These are phyloP conservation scores for Smutsia gigantea DNA, from an alignment of 2,797 vertebrate species.

Conservation along the genomic window DNA sequence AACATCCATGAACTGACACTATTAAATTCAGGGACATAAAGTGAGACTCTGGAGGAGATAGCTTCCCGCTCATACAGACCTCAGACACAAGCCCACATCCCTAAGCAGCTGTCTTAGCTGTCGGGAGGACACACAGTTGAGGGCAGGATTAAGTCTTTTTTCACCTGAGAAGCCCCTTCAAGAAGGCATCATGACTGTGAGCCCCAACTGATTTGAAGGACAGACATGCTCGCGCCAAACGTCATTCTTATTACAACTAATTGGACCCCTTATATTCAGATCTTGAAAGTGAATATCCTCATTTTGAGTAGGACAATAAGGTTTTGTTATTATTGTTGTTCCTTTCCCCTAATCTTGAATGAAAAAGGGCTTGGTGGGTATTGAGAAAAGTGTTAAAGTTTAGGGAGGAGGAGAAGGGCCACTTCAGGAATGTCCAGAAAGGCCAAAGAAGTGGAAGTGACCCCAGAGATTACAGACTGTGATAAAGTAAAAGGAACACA, in stretches of 20 bases:
- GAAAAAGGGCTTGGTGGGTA: background rate
- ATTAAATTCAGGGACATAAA: slow-evolving; percentile 82
- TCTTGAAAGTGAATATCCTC: background rate
- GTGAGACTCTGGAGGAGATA: slow-evolving; percentile 78
- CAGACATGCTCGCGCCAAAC: background rate
- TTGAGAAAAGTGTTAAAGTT: background rate
- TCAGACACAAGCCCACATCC: slow-evolving; percentile 61
- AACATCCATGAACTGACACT: slow-evolving; percentile 81
- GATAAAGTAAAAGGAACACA: background rate
- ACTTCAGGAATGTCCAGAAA: background rate
- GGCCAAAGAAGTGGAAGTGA: background rate
- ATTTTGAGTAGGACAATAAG: background rate
- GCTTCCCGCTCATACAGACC: slow-evolving; percentile 74
- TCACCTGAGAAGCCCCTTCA: slow-evolving; percentile 58
- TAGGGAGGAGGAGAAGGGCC: background rate
- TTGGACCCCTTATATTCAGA: background rate
- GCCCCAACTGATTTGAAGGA: background rate
- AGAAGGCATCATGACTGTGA: background rate
- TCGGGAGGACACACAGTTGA: slow-evolving; percentile 78
- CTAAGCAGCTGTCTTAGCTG: slow-evolving; percentile 58
- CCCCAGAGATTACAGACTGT: background rate
- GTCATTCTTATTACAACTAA: background rate
- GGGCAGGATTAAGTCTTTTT: slow-evolving; percentile 69
- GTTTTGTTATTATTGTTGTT: background rate
- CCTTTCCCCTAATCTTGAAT: background rate